Evolutionary conservation across 2,113 vertebrate genomes (phyloP), one percentile per base, ranked within the genome.

Genomic region (Fulica atra): DNA sequence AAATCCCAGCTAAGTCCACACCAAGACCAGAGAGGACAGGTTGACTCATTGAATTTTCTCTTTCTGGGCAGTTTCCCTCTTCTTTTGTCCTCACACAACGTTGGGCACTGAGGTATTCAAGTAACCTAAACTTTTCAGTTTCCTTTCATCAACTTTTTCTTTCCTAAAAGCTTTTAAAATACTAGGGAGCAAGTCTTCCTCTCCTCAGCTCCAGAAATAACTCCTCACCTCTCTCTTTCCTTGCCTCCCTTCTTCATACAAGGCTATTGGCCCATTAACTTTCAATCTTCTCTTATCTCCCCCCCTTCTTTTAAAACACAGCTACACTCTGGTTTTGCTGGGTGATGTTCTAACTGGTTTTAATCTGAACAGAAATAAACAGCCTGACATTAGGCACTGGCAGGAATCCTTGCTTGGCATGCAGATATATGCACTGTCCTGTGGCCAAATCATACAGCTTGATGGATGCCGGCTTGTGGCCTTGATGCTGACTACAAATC

Each of bases 341-440:
- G 88, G 89, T 83, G 73, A 81, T 63, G 88, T 77, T 94, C 77
- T 86, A 88, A 90, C 79, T 90, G 90, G n/a, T 94, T 96, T 90
- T 86, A 83, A 86, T 86, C 48, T 0, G 0, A 88, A 90, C 71
- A 86, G 73, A 93, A 96, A 86, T 38, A 86, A 91, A 61, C 51
- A 94, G 42, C 54, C 71, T 83, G 74, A 69, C 83, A 35, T 76
- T 38, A 88, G 88, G 88, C 64, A 66, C 79, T 86, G 93, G 89
- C 92, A 94, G 88, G 60, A 86, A 53, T 92, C 85, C 46, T 77
- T 51, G 42, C 81, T 50, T 95, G 95, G 92, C 85, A 54, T 88
- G 87, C 81, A 93, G 79, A 73, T 80, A 57, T 29, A 80, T 28
- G 61, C 74, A 69, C 74, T 82, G 79, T 93, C 85, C 71, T 1